Evolutionary conservation across 2,888 invertebrate species (phyloP), one percentile per base, ranked within the genome.

Genomic region (Lordiphosa andalusiaca): DNA sequence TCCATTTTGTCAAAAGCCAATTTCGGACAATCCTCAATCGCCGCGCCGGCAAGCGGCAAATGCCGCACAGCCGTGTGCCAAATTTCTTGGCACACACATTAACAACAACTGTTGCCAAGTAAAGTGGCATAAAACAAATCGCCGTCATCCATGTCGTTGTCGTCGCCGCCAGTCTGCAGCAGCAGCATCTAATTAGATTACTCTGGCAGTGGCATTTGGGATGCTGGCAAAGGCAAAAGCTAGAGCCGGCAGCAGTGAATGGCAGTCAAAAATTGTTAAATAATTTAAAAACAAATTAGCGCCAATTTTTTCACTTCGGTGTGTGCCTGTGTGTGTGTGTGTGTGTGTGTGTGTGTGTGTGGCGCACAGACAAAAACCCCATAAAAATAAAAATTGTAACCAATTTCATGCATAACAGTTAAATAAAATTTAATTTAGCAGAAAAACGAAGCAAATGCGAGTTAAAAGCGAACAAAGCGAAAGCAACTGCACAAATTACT

Each of bases 281-380:
- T 82, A 71, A 78, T 78, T 78, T 78, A 76, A 80, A 80, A 82
- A 76, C 73, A 80, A 82, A 82, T 83, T 76, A 83, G 76, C 71
- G 66, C 59, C 65, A 65, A 73, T 67, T 69, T 59, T 55, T 48
- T 7, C 53, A 41, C 42, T 49, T 33, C 2, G 6, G 25, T 6
- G 25, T 25, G 39, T 50, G 65, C n/a, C n/a, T 41, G 46, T 60
- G 46, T 51, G 30, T 9, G 41, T n/a, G n/a, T n/a, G n/a, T n/a
- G 25, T 38, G 16, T 44, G 33, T 36, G 10, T 50, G 44, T 53
- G 39, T 50, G 65, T 41, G 46, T 60, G 46, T 51, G 30, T 9
- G 41, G 30, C 13, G 52, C 13, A 23, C 53, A 64, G 53, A 57
- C 59, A 67, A 59, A 62, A 49, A 35, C 42, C 52, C 64, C 33